Base-by-base conservation (phyloP, 2,888 invertebrate species). In the Volucella zonaria region DNA sequence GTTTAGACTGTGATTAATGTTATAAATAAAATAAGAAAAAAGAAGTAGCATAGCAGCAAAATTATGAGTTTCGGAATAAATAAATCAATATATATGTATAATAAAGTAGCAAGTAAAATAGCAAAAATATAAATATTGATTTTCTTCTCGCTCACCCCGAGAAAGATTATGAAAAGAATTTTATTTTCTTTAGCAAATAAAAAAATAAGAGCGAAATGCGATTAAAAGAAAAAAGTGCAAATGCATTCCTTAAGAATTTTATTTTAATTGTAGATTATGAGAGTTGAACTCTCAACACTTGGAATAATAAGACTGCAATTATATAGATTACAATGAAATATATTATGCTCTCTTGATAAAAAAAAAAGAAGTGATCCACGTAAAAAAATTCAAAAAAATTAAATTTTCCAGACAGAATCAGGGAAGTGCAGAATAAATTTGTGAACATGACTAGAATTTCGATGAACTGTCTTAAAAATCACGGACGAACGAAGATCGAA, bases 91-190 rank as follows among this genome's bases (percentile, higher is more conserved):
- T 51, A n/a, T 15, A 80, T 71, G 64, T 31, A 31, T 31, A 31
- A 31, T 82, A 76, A 76, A 82, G 42, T 82, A 82, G 76, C 81
- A 82, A 76, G 81, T 76, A 71, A 83, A 76, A 76, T 58, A 71
- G 76, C 80, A 79, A 83, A 83, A 79, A 59, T 71, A 79, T 71
- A 45, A 58, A 66, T 66, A 83, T 75, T 79, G 61, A 75, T 59
- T 80, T 58, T 71, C 47, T 71, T 66, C 85, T 85, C 81, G 81
- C 85, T 85, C 81, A 81, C 85, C 85, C 81, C 85, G 85, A 81
- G 81, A 54, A 68, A 79, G 85, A 80, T 76, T 71, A 73, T 73
- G 80, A 81, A 73, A 77, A 77, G 71, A 67, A 80, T 77, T 40
- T 11, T 68, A 67, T 54, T 61, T 77, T 76, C 81, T 62, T 73